Evolutionary conservation across 2,797 vertebrate genomes (phyloP).

Genomic region (Manis pentadactyla): DNA sequence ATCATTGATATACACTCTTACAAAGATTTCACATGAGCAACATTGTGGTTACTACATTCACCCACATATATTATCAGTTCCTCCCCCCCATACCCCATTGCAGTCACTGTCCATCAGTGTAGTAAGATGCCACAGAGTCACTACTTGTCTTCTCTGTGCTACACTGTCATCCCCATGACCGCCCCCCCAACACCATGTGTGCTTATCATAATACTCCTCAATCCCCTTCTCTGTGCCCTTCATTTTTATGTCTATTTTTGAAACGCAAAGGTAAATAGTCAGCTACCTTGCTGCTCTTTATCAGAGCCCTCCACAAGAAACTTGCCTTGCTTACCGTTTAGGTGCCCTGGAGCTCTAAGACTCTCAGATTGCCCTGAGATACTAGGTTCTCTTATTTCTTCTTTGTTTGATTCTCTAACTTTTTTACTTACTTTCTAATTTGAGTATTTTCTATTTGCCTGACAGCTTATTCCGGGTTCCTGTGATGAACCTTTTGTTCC

Average conservation of each 20-base stretch:
- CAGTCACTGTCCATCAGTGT: no score
- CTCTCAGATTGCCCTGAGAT: background rate
- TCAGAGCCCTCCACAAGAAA: background rate
- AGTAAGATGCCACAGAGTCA: no score
- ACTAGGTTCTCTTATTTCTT: background rate
- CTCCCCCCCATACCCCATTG: no score
- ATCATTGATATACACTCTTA: no score
- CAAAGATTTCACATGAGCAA: no score
- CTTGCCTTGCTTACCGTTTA: background rate
- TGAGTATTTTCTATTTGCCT: constrained; percentile 12
- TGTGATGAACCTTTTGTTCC: constrained; percentile 46
- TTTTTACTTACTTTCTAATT: constrained; percentile 30
- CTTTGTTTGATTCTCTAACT: constrained; percentile 45
- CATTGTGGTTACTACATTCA: no score
- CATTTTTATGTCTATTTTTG: background rate
- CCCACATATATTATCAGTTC: no score
- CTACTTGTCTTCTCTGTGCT: no score
- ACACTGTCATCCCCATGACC: no score
- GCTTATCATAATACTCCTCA: no score
- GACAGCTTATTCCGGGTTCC: background rate
- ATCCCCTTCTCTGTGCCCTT: background rate
- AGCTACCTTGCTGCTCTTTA: background rate
- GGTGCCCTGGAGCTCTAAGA: background rate
- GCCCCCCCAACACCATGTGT: no score
- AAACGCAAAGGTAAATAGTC: background rate